Evolutionary conservation across 1,140 invertebrate species (phyloP), one percentile per base, ranked within the genome.

Genomic region (Aporrectodea caliginosa): DNA sequence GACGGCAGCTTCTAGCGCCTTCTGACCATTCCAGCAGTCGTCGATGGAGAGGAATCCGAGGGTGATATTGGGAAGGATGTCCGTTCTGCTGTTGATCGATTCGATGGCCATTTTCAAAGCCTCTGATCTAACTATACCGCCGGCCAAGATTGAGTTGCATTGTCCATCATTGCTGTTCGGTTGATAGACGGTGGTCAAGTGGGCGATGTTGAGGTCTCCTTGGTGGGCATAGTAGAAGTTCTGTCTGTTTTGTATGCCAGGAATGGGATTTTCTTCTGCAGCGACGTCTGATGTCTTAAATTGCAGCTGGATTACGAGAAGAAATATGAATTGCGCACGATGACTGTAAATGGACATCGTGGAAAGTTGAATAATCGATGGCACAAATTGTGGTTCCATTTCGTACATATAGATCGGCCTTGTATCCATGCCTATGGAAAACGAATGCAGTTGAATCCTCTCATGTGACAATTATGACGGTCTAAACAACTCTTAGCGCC

Each of bases 21-120:
- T 93, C 0, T 92, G 93, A 79, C 93, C 93, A 43, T 92, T 89
- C 16, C 91, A 91, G 85, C 93, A 94, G 0, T 93, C 93, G 84
- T 94, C 93, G 1, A 93, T 85, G 77, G 94, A 93, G 81, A 92
- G 90, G 12, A 92, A 92, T 0, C 93, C 93, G 58, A 94, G 85
- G 1, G 86, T 90, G 14, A 92, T 88, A 78, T 91, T 91, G 0
- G 92, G 92, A 58, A 88, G 77, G n/a, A 86, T n/a, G 2, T 85
- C 85, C 0, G 87, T 84, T 79, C 92, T 89, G 0, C 85, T 86
- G 84, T 94, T 94, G 78, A 94, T 69, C 43, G 43, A 12, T 6
- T 58, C 43, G 43, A 58, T 22, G 43, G 43, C 43, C 6, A 58
- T 12, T 58, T 58, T 58, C 43, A 58, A 58, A 6, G 43, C 43